Evolutionary conservation across 2,797 vertebrate genomes (phyloP).

Genomic region (Xyrichtys novacula): DNA sequence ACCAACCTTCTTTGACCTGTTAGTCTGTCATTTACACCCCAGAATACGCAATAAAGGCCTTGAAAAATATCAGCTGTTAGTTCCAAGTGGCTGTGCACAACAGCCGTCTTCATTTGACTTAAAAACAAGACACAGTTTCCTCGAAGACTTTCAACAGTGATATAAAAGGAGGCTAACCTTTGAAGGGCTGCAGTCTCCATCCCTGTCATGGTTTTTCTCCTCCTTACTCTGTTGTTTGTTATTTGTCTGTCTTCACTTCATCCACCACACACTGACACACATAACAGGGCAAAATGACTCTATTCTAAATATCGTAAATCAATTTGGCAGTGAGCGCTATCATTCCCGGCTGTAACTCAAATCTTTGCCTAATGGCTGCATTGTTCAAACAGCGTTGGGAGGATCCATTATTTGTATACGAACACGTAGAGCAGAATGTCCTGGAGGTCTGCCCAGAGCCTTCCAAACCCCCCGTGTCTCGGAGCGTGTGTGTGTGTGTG

Average conservation of each 20-base stretch:
- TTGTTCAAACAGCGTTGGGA: constrained; percentile 64
- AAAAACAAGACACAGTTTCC: constrained; percentile 12
- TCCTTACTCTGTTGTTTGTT: neutral
- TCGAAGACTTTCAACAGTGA: constrained; percentile 18
- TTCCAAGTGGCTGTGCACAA: too few species aligned
- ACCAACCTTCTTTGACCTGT: too few species aligned
- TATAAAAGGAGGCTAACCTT: neutral
- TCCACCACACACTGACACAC: constrained; percentile 17
- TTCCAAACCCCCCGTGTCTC: constrained; percentile 8
- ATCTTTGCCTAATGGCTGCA: constrained; percentile 61
- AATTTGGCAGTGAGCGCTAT: constrained; percentile 6
- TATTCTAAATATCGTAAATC: constrained; percentile 46
- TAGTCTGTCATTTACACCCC: too few species aligned
- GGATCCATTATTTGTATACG: constrained; percentile 65
- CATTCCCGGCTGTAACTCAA: constrained; percentile 23
- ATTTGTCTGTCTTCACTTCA: constrained; percentile 14
- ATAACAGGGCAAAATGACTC: constrained; percentile 7
- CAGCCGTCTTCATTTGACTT: neutral
- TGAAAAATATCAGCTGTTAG: too few species aligned
- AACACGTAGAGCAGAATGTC: constrained; percentile 41
- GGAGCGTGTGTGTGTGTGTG: neutral
- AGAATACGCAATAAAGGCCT: too few species aligned
- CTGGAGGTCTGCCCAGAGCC: constrained; percentile 43
- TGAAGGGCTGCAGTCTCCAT: neutral
- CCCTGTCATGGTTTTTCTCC: neutral